Base-by-base conservation (phyloP, 2,113 vertebrate genomes). In the Sylvilagus bachmani region DNA sequence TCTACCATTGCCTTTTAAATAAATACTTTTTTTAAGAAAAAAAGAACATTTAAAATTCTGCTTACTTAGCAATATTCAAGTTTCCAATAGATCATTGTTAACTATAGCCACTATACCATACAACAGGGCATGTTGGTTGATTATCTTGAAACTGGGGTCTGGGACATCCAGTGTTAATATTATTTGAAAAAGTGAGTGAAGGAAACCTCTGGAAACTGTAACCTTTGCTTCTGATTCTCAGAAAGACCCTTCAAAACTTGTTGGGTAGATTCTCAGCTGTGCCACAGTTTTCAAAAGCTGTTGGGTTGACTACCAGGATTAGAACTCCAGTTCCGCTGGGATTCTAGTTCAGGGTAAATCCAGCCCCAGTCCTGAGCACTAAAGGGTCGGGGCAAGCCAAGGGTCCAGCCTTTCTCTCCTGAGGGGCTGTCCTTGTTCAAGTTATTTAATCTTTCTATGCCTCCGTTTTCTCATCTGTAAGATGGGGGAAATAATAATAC, bases 211-310 rank as follows among this genome's bases (percentile, higher is more conserved):
- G 74, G 82, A 73, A 87, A 80, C 4, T 70, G 21, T 62, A 51
- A 19, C 53, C 38, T 77, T 79, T 92, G 31, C 58, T 90, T 95
- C 36, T 78, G 19, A 69, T 29, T 91, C 49, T 73, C 49, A 81
- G 81, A 16, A 93, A 95, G 77, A 61, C 84, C 9, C 31, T 84
- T 67, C 70, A 29, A 31, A 86, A 51, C 22, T 4, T 36, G 2
- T 38, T 84, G 29, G 10, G 17, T 69, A 55, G 38, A 79, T 36
- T 19, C 44, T 29, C 11, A 55, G n/a, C 29, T 27, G 85, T 70
- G 61, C 6, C 22, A 11, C 74, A 55, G 75, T 36, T 21, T 89
- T 73, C 67, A 9, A 29, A 86, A 61, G 53, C 53, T 61, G 53
- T 61, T 91, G 51, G 17, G 14, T 53, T 61, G 62, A 62, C 51